Base-by-base conservation (phyloP, 2,113 vertebrate genomes). In the Sakesphorus luctuosus region DNA sequence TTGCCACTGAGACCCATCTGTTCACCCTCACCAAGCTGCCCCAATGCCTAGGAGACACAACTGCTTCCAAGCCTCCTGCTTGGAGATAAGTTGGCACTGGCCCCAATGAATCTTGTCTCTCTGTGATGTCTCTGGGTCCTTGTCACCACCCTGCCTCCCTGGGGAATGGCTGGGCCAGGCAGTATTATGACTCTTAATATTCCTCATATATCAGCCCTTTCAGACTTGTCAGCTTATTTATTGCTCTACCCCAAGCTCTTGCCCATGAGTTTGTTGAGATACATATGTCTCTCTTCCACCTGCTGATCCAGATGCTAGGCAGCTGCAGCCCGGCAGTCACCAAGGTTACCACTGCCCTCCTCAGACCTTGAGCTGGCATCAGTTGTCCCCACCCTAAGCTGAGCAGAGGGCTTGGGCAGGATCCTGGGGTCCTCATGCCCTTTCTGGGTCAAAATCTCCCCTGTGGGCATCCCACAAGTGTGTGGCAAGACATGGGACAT, bases 121-220 rank as follows among this genome's bases (percentile, higher is more conserved):
- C 66, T 65, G 38, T 80, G 92, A 74, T 83, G 79, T 66, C 40
- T 73, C 74, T 11, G 35, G 59, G 86, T 91, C 90, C 86, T 62
- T 94, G 71, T 91, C 94, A 91, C 85, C 77, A 6, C 82, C 71
- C 68, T 67, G 67, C 43, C 47, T 85, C 87, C 80, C 92, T 71
- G 77, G 31, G 69, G 92, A 75, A 66, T 49, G 47, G 81, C 92
- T 21, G 12, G 88, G 81, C 81, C 74, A 84, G 93, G 72, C 83
- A 91, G 87, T 77, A 94, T 96, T 96, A 87, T 1, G 1, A 83
- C 94, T 96, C 82, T 81, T 91, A 93, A 93, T 93, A 94, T 93
- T 87, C 46, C 88, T 95, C 72, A 5, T 93, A 96, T 91, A 95
- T 96, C 94, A 96, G 43, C 65, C 65, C 82, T 77, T 84, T 93